A percentile compares a stretch with the other conserved stretches of the same genome.
Conservation (phyloP, 2,888 invertebrate species). For the Erynnis tages region DNA sequence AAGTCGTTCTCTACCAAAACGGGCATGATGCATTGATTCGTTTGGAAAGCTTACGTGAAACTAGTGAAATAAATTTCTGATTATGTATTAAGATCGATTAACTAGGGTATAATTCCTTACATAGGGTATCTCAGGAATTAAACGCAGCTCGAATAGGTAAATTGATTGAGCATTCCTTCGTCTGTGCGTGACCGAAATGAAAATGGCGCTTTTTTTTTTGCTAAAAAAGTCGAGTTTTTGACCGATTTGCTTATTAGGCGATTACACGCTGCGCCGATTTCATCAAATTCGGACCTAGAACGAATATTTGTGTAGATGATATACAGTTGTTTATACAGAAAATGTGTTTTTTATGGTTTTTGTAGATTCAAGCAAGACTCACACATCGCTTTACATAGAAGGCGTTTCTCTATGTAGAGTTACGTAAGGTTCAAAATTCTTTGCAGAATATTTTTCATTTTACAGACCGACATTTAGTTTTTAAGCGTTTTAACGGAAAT, state of each 20-base stretch:
- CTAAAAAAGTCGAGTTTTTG: neutral
- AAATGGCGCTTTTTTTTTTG: slow-evolving; percentile 1
- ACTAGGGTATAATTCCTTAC: slow-evolving; percentile 10
- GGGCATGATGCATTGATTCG: neutral
- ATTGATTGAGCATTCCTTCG: slow-evolving; percentile 25
- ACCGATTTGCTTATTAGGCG: slow-evolving; percentile 4
- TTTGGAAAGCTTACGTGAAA: neutral
- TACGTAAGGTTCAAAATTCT: no score
- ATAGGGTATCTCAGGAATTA: slow-evolving; percentile 23
- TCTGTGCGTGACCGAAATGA: slow-evolving; percentile 29
- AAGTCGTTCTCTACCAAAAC: no score
- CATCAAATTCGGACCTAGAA: neutral
- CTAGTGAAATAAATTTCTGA: neutral
- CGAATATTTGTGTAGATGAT: slow-evolving; percentile 23
- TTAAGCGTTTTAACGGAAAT: no score
- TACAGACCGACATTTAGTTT: no score
- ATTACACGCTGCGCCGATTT: slow-evolving; percentile 12
- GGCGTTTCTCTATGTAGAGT: no score
- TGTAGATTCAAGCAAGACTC: no score
- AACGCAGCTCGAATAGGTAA: slow-evolving; percentile 27
- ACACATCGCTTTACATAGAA: no score
- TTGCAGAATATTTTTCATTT: no score
- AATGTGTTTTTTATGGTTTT: neutral
- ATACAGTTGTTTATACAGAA: neutral
- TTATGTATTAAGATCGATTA: slow-evolving; percentile 14